Base-by-base conservation (phyloP, 2,113 vertebrate species). In the Pelobates fuscus region DNA sequence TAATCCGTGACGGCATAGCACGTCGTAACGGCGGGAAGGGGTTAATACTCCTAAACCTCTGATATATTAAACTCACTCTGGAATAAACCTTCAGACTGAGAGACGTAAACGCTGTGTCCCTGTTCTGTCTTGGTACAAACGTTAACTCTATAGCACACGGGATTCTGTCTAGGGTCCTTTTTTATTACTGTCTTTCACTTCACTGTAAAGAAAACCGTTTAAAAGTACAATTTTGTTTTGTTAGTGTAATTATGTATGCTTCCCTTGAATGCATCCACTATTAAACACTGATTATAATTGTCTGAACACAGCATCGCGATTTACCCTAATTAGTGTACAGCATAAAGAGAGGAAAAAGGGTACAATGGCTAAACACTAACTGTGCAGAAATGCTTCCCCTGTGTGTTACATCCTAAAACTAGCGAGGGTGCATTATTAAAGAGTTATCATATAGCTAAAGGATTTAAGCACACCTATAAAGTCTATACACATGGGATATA, bases 381-480 rank as follows among this genome's bases (percentile, higher is more conserved):
- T 27, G 55, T 23, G 43, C 44, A 10, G 27, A 60, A 55, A 60
- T 70, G 68, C 41, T 29, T 12, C 23, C 52, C 37, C 15, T 70
- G 37, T 59, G 68, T 70, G 37, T 8, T 27, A 29, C 67, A 59
- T 41, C 11, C 23, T 32, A 18, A 25, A 59, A 55, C 43, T 70
- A 43, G 59, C 59, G 32, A 70, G 27, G n/a, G 41, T 32, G n/a
- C n/a, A n/a, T n/a, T n/a, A n/a, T 20, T 70, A 58, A 54, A 60
- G 24, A 20, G 26, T 32, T 44, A 43, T 58, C 58, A 70, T 60
- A 32, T 11, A 60, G 68, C 58, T 43, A 15, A 60, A 60, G 58
- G 58, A 21, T 24, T 44, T 60, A 70, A 70, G 32, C 43, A 43
- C 68, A 59, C 43, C 29, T 54, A 52, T 30, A 70, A 37, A 70